A percentile compares a stretch with the other conserved stretches of the same genome.
phyloP scores from a whole-genome alignment of 2,797 vertebrate species.

The Malacoraja senta region DNA sequence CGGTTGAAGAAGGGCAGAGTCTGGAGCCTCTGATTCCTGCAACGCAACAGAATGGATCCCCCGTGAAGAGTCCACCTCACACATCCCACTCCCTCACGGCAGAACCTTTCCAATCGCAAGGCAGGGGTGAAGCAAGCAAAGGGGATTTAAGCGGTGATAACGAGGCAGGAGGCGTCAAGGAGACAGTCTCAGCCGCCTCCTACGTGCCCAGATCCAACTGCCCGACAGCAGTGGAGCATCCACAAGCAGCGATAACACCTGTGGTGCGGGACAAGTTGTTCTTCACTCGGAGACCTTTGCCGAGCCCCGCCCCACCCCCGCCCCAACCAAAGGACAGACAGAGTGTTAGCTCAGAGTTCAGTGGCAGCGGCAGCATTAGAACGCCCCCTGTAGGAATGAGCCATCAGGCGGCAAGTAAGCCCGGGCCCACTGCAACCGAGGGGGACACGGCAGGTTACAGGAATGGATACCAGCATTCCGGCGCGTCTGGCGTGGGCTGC shows the following conservation, averaged over 20 bases:
- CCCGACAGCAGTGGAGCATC: constrained; percentile 48
- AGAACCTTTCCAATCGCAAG: constrained; percentile 56
- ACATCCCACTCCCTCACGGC: constrained; percentile 50
- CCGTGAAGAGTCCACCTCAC: constrained; percentile 52
- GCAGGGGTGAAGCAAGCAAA: constrained; percentile 52
- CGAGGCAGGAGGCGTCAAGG: constrained; percentile 64
- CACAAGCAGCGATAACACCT: constrained; percentile 52
- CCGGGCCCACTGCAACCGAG: constrained; percentile 56
- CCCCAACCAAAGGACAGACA: constrained; percentile 57
- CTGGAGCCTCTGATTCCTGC: constrained; percentile 51
- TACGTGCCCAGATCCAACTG: constrained; percentile 43
- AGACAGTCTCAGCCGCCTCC: constrained; percentile 54
- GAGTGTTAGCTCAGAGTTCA: constrained; percentile 47
- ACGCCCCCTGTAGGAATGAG: constrained; percentile 88
- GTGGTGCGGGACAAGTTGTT: constrained; percentile 66
- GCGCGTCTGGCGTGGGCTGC: constrained; percentile 66
- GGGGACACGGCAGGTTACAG: constrained; percentile 49
- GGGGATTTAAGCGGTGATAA: constrained; percentile 44
- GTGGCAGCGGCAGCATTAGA: constrained; percentile 56
- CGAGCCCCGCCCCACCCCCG: constrained; percentile 74
- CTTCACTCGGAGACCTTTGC: constrained; percentile 59
- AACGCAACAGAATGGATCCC: constrained; percentile 47
- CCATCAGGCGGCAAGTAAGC: constrained; percentile 64
- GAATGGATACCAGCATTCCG: constrained; percentile 52
- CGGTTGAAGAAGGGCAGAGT: constrained; percentile 60